Evolutionary conservation across 2,888 invertebrate genomes (phyloP).

Genomic region (Eupithecia abbreviata): DNA sequence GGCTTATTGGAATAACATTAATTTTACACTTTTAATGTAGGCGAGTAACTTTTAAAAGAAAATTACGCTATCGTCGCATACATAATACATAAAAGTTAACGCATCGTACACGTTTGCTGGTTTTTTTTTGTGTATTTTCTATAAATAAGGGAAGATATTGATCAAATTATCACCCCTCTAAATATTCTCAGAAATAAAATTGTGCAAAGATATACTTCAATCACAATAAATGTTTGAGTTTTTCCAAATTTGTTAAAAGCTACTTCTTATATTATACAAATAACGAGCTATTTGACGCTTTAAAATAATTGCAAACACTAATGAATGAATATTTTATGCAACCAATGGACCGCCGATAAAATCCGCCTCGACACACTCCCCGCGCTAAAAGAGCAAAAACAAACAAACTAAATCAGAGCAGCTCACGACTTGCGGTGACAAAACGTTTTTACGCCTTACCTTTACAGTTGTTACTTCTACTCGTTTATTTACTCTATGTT

Average conservation of each 20-base stretch:
- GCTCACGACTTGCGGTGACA: slow-evolving; percentile 56
- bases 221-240: not conserved
- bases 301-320: slow-evolving; percentile 38
- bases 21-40: slow-evolving; percentile 29
- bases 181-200: not conserved
- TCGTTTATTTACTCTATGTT: not conserved
- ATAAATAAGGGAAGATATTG: not conserved
- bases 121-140: not conserved
- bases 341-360: slow-evolving; percentile 8
- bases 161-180: not conserved
- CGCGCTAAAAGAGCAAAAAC: slow-evolving; percentile 33
- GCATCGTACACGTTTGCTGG: not conserved
- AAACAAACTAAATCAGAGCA: slow-evolving; percentile 40
- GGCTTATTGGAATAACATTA: slow-evolving; percentile 34
- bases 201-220: not conserved
- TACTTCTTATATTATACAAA: not conserved
- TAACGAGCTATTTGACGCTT: not conserved
- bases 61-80: not conserved
- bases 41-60: not conserved
- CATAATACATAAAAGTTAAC: not conserved
- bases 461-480: slow-evolving; percentile 38
- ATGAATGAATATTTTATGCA: slow-evolving; percentile 50
- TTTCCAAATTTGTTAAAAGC: not conserved
- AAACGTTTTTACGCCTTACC: slow-evolving; percentile 68
- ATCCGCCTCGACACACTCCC: slow-evolving; percentile 22